Conservation (phyloP, 2,888 invertebrate genomes). For the Erebia aethiops region DNA sequence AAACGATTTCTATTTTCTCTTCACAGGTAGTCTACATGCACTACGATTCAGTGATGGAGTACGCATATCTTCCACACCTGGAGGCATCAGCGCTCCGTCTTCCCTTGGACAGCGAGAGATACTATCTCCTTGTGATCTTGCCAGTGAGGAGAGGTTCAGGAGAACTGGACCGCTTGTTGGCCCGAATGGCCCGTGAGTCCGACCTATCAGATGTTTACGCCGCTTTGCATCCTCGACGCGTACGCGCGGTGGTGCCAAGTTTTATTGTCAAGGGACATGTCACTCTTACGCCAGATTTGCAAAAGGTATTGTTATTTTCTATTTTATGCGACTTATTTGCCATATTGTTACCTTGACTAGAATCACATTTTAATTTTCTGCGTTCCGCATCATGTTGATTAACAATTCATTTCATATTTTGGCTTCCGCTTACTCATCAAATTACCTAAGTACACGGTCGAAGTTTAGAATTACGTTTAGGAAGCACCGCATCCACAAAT, state of each 20-base stretch:
- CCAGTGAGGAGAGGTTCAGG: conserved; percentile 85
- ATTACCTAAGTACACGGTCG: no score
- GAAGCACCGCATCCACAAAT: no score
- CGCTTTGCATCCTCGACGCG: conserved; percentile 86
- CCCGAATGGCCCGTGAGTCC: conserved; percentile 84
- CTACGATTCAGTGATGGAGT: conserved; percentile 90
- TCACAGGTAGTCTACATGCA: conserved; percentile 86
- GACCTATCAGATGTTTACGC: conserved; percentile 86
- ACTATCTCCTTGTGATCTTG: conserved; percentile 89
- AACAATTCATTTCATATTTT: no score
- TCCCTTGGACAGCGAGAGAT: conserved; percentile 90
- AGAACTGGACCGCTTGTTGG: conserved; percentile 85
- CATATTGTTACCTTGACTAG: not conserved
- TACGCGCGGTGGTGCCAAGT: conserved; percentile 90
- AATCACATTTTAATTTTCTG: not conserved
- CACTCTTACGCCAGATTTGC: conserved; percentile 90
- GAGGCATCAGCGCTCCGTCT: conserved; percentile 89
- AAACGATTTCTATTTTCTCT: not conserved
- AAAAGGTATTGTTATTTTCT: conserved; percentile 84
- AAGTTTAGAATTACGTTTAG: no score
- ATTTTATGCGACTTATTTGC: not conserved
- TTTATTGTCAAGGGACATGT: conserved; percentile 91
- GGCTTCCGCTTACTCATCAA: no score
- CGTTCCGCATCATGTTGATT: not conserved
- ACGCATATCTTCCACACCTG: conserved; percentile 87